phyloP scores from a whole-genome alignment of 2,113 vertebrate species.

The Myodes glareolus region DNA sequence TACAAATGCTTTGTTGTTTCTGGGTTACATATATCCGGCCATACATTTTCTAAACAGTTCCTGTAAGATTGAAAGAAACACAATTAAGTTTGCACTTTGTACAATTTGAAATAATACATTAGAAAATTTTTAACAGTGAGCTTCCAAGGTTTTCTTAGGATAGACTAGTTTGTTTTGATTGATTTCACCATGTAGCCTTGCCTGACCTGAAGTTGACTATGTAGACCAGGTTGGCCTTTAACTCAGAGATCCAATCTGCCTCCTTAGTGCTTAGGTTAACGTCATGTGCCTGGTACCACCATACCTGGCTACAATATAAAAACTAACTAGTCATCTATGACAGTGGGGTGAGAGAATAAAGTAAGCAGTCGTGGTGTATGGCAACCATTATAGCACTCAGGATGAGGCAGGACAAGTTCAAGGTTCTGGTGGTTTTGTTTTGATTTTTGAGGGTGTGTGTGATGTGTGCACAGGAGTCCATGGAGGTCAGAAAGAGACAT shows the following conservation, averaged over 20 bases:
- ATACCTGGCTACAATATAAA: not conserved
- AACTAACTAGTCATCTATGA: not conserved
- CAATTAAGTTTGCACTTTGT: conserved; percentile 9
- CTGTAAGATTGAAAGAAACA: conserved; percentile 77
- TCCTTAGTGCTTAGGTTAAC: not conserved
- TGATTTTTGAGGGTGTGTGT: not conserved
- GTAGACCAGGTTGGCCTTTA: not conserved
- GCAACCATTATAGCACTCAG: too few relatives aligned
- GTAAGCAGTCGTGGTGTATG: too few relatives aligned
- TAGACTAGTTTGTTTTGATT: not conserved
- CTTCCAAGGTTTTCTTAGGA: conserved; percentile 2
- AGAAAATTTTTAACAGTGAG: not conserved
- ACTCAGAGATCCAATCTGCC: not conserved
- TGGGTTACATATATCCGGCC: conserved; percentile 83
- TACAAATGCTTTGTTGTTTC: conserved; percentile 82
- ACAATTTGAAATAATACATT: conserved; percentile 50
- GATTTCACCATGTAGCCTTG: not conserved
- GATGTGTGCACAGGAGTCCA: not conserved
- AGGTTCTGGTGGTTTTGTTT: not conserved
- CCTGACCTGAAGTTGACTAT: not conserved
- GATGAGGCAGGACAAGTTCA: not conserved
- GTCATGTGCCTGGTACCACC: too few relatives aligned
- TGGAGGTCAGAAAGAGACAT: not conserved
- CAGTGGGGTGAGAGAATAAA: not conserved
- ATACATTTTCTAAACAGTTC: conserved; percentile 88